These are phyloP conservation scores for Notechis scutatus DNA, from an alignment of 2,113 vertebrate species.

Conservation along the genomic window DNA sequence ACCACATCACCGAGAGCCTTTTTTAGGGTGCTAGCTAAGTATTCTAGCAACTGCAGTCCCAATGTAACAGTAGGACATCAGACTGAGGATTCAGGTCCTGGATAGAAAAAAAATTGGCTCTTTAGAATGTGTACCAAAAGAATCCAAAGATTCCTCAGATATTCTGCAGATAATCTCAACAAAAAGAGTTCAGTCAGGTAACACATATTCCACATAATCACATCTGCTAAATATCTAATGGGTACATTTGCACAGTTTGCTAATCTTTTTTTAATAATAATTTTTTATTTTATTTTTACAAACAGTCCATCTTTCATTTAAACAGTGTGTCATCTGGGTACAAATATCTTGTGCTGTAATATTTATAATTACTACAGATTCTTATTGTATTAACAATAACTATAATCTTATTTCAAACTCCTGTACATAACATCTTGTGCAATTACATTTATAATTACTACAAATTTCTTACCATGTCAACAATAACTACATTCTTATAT, in stretches of 20 bases:
- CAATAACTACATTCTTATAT: no score
- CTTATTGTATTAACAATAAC: no score
- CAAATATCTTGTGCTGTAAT: no score
- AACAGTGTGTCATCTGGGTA: no score
- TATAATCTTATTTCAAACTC: no score
- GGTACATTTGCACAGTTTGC: neutral
- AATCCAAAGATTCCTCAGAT: neutral
- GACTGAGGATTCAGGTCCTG: neutral
- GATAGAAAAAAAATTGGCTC: neutral
- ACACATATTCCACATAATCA: neutral
- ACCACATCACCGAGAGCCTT: neutral
- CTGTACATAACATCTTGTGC: no score
- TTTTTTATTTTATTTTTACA: no score
- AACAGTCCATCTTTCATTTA: no score
- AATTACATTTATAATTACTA: no score
- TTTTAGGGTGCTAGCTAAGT: neutral
- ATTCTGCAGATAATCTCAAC: neutral
- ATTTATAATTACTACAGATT: no score
- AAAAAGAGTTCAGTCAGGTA: neutral
- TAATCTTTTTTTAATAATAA: no score
- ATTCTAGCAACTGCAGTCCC: neutral
- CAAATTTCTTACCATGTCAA: no score
- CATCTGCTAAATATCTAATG: neutral
- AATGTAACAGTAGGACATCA: neutral
- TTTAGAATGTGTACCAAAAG: neutral